These are phyloP conservation scores for Mythimna vitellina DNA, from an alignment of 2,888 invertebrate genomes.

Conservation along the genomic window DNA sequence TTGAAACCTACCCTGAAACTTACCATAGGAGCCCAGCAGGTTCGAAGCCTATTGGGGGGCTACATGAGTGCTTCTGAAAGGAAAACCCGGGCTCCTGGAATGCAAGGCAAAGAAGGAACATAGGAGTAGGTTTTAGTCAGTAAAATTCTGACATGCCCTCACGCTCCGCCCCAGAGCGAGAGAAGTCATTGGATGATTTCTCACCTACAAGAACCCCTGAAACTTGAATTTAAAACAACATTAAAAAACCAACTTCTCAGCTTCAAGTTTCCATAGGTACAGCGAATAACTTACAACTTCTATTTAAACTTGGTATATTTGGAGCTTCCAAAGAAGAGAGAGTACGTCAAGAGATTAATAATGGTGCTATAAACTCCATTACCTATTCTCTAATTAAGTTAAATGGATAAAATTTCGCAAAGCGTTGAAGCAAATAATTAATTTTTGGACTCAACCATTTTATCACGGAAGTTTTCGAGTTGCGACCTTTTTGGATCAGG, in stretches of 20 bases:
- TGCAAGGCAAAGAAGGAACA: no score
- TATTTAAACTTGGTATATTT: constrained; percentile 70
- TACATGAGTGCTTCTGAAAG: no score
- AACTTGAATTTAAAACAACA: not conserved
- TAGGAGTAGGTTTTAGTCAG: no score
- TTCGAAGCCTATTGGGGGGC: no score
- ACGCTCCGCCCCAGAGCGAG: no score
- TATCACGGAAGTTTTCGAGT: constrained; percentile 64
- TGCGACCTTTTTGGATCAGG: constrained; percentile 55
- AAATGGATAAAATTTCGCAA: constrained; percentile 83
- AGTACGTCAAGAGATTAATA: constrained; percentile 81
- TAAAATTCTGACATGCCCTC: no score
- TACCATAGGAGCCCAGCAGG: no score
- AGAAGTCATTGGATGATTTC: no score
- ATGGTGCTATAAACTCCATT: constrained; percentile 83
- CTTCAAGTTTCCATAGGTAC: not conserved
- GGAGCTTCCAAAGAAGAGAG: constrained; percentile 66
- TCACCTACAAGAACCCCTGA: no score
- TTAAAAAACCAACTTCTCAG: not conserved
- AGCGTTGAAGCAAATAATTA: constrained; percentile 79
- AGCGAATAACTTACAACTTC: constrained; percentile 30
- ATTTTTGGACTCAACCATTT: constrained; percentile 75
- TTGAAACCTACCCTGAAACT: not conserved
- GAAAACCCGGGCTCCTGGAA: no score
- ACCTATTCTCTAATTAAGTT: constrained; percentile 85